These are phyloP conservation scores for Crioceris asparagi DNA, from an alignment of 2,888 invertebrate genomes.

Conservation along the genomic window DNA sequence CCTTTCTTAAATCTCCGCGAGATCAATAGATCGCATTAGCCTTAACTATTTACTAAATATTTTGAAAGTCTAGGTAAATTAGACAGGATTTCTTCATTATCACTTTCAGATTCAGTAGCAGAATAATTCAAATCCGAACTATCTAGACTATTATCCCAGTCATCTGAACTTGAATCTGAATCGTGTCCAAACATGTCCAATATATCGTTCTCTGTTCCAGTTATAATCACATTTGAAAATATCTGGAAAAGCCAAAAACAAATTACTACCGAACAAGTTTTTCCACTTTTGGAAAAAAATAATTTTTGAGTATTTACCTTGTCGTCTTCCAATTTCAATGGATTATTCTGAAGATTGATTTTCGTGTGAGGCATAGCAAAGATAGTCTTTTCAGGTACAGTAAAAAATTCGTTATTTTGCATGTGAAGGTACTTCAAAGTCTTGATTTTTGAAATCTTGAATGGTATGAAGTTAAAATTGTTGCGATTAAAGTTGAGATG, in stretches of 20 bases:
- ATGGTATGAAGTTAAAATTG: conserved; percentile 43
- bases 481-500: conserved; percentile 55
- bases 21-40: too few species aligned
- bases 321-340: conserved; percentile 20
- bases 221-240: conserved; percentile 26
- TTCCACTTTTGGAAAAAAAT: conserved; percentile 4
- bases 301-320: conserved; percentile 17
- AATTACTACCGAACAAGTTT: not conserved
- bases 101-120: conserved; percentile 28
- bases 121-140: conserved; percentile 33
- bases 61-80: conserved; percentile 31
- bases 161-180: conserved; percentile 28
- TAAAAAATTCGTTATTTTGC: conserved; percentile 30
- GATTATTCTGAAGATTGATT: conserved; percentile 33
- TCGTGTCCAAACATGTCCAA: conserved; percentile 17
- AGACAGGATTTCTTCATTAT: conserved; percentile 29
- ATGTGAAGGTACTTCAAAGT: conserved; percentile 29
- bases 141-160: conserved; percentile 34
- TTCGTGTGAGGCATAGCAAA: conserved; percentile 27
- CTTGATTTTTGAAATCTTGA: conserved; percentile 26
- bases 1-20: too few species aligned
- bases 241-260: conserved; percentile 17
- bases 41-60: conserved; percentile 13
- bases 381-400: conserved; percentile 25
- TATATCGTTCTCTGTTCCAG: conserved; percentile 20